Evolutionary conservation across 1,140 invertebrate species (phyloP).

Genomic region (Eumaeus atala): DNA sequence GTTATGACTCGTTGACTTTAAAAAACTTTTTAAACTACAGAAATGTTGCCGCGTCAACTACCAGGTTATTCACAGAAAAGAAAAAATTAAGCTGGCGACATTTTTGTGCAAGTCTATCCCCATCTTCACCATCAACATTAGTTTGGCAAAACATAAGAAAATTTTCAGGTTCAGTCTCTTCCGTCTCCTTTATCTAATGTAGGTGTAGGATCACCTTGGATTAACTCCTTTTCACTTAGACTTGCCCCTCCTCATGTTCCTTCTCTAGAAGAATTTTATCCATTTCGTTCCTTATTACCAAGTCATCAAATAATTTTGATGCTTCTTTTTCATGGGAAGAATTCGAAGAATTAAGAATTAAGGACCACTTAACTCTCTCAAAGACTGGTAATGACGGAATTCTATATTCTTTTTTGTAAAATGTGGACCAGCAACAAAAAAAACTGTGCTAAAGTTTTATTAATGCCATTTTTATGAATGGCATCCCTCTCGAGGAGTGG

Average conservation of each 20-base stretch:
- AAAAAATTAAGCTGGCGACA: constrained; percentile 2
- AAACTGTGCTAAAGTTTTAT: constrained; percentile 16
- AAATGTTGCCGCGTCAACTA: constrained; percentile 7
- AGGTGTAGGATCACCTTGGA: constrained; percentile 2
- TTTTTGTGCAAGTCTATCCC: constrained; percentile 11
- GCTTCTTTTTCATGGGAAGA: constrained; percentile 15
- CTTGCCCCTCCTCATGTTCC: constrained; percentile 23
- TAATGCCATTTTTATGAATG: constrained; percentile 14
- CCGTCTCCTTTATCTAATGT: neutral
- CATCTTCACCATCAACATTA: constrained; percentile 10
- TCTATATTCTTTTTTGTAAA: constrained; percentile 23
- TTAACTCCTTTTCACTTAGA: constrained; percentile 20
- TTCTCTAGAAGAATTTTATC: neutral
- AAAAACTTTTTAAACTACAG: constrained; percentile 11
- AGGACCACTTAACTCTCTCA: constrained; percentile 15
- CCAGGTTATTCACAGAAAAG: neutral
- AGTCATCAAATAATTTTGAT: constrained; percentile 1
- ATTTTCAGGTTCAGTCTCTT: constrained; percentile 13
- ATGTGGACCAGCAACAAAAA: neutral
- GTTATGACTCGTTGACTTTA: neutral
- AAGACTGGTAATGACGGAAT: constrained; percentile 23
- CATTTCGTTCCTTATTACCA: neutral
- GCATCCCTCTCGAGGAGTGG: constrained; percentile 20
- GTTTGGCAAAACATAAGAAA: constrained; percentile 26
- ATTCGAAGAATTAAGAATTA: too few relatives aligned